These are phyloP conservation scores for Chloromyia formosa DNA, from an alignment of 2,888 invertebrate species.

Conservation along the genomic window DNA sequence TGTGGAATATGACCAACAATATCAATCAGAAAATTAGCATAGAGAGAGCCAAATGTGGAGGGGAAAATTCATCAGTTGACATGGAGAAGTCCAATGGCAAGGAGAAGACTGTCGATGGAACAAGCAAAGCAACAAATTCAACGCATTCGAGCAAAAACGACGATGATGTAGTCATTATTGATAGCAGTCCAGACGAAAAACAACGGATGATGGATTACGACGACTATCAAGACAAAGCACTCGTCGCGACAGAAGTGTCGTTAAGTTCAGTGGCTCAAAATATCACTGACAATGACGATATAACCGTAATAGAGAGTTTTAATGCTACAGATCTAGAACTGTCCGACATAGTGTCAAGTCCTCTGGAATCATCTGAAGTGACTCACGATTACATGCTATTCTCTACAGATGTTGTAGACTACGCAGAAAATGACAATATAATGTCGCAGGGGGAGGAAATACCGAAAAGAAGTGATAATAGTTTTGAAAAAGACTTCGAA, in stretches of 20 bases:
- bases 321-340: constrained; percentile 67
- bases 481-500: constrained; percentile 35
- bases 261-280: constrained; percentile 68
- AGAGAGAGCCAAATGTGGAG: constrained; percentile 26
- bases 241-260: constrained; percentile 69
- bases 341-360: constrained; percentile 70
- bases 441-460: constrained; percentile 22
- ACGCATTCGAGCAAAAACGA: constrained; percentile 21
- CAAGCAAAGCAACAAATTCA: neutral
- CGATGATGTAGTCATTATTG: constrained; percentile 54
- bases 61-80: constrained; percentile 17
- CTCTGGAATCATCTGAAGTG: constrained; percentile 67
- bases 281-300: constrained; percentile 69
- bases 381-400: constrained; percentile 73
- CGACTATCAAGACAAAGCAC: constrained; percentile 68
- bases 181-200: constrained; percentile 64
- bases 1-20: constrained; percentile 66
- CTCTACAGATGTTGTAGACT: constrained; percentile 70
- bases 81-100: constrained; percentile 25
- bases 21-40: constrained; percentile 48
- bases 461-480: constrained; percentile 12
- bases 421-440: constrained; percentile 62
- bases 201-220: constrained; percentile 68
- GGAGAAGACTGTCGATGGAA: neutral
- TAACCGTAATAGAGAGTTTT: constrained; percentile 67